Evolutionary conservation across 2,888 invertebrate species (phyloP).

Genomic region (Polylopha cassiicola): DNA sequence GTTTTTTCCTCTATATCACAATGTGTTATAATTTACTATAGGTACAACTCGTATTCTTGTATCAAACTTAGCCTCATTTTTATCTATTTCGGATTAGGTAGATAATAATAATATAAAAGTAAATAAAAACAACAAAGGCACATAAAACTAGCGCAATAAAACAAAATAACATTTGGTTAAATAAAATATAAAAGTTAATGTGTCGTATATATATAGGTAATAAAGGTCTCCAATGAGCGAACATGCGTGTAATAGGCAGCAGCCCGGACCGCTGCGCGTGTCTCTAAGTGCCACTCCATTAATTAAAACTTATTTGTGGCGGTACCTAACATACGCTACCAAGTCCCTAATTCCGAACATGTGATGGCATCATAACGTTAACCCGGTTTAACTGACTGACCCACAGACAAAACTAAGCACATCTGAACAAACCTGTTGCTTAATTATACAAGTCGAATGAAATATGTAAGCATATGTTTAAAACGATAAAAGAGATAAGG

Average conservation of each 20-base stretch:
- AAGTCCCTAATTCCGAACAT: conserved; percentile 49
- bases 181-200: conserved; percentile 19
- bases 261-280: conserved; percentile 55
- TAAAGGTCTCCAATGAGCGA: conserved; percentile 43
- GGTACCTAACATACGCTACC: conserved; percentile 48
- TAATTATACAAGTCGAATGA: too few species aligned
- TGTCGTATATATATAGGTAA: conserved; percentile 25
- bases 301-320: conserved; percentile 75
- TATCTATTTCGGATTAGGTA: too few species aligned
- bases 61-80: too few species aligned
- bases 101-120: too few species aligned
- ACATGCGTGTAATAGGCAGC: conserved; percentile 49
- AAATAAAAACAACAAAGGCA: too few species aligned
- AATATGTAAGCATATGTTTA: conserved; percentile 1
- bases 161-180: conserved; percentile 10
- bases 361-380: conserved; percentile 19
- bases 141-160: neutral
- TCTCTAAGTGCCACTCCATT: conserved; percentile 74
- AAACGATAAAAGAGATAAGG: too few species aligned
- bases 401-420: conserved; percentile 10
- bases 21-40: too few species aligned
- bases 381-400: conserved; percentile 10
- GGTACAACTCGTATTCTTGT: too few species aligned
- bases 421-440: too few species aligned
- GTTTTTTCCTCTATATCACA: conserved; percentile 6